phyloP scores from a whole-genome alignment of 2,797 vertebrate genomes.

The Hypotaenidia philippensis region DNA sequence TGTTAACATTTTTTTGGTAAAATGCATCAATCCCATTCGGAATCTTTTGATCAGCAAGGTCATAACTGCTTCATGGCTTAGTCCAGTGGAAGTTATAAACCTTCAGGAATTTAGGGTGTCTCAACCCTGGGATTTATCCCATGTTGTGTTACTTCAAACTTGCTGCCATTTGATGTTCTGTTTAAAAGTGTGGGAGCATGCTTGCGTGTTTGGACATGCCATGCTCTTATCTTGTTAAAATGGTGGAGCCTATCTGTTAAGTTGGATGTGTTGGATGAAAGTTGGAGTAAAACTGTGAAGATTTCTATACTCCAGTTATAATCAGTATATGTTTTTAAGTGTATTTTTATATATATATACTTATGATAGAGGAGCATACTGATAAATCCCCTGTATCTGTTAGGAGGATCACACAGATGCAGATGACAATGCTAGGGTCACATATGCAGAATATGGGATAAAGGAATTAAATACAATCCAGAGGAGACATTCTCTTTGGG shows the following conservation, averaged over 20 bases:
- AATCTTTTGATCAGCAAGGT: background rate
- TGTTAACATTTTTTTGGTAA: background rate
- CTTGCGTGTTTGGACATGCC: background rate
- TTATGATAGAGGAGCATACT: background rate
- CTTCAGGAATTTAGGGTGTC: background rate
- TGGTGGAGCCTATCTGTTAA: background rate
- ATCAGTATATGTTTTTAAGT: background rate
- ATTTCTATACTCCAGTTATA: background rate
- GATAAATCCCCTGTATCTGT: background rate
- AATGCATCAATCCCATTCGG: background rate
- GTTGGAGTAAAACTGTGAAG: background rate
- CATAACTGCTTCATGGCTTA: background rate
- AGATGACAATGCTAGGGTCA: background rate
- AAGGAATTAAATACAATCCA: background rate
- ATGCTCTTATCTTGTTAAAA: background rate
- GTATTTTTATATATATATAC: background rate
- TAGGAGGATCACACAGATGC: background rate
- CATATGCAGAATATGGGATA: background rate
- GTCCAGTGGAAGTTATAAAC: slow-evolving; percentile 4
- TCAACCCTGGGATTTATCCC: background rate
- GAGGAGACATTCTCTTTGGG: background rate
- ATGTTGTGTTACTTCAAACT: background rate
- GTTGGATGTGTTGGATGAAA: background rate
- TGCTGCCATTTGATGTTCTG: slow-evolving; percentile 14
- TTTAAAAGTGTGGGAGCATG: background rate